Percentiles rank a stretch among this genome's conserved stretches.
Evolutionary conservation across 2,797 vertebrate genomes (phyloP).

Genomic region (Pogonophryne albipinna): DNA sequence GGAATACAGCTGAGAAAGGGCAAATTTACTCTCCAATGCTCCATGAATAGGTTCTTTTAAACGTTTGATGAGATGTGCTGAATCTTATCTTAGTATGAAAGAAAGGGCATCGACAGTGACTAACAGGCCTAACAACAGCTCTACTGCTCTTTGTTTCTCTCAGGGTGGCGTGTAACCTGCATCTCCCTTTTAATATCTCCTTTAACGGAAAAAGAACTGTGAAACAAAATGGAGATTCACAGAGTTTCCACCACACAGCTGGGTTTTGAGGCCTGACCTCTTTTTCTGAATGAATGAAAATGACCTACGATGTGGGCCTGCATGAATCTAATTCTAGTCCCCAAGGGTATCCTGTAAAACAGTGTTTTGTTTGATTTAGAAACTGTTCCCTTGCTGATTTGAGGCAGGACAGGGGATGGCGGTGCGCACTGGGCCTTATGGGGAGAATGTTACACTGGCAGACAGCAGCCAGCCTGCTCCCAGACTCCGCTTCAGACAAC

Average conservation of each 20-base stretch:
- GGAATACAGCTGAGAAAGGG: conserved; percentile 14
- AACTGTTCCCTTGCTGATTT: conserved; percentile 69
- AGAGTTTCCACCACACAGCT: conserved; percentile 41
- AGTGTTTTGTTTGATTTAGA: conserved; percentile 69
- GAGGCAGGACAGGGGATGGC: conserved; percentile 46
- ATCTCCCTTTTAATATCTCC: conserved; percentile 33
- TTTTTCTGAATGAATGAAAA: conserved; percentile 75
- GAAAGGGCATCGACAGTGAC: conserved; percentile 32
- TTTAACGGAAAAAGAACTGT: conserved; percentile 8
- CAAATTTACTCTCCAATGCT: conserved; percentile 5
- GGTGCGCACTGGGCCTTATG: conserved; percentile 47
- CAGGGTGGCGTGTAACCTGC: conserved; percentile 17
- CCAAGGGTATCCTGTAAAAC: conserved; percentile 66
- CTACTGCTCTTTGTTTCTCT: conserved; percentile 2
- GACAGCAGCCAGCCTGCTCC: conserved; percentile 51
- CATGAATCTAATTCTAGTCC: conserved; percentile 68
- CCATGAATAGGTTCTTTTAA: conserved; percentile 45
- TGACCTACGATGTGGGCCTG: conserved; percentile 66
- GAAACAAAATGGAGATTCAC: conserved; percentile 60
- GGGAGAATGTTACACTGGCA: conserved; percentile 55
- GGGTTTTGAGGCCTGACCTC: conserved; percentile 65
- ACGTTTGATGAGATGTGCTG: conserved; percentile 27
- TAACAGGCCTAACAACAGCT: conserved; percentile 27
- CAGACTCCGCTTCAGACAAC: conserved; percentile 51
- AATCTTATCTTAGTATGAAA: conserved; percentile 38